Conservation (phyloP, 2,113 vertebrate species). For the Lonchura striata region DNA sequence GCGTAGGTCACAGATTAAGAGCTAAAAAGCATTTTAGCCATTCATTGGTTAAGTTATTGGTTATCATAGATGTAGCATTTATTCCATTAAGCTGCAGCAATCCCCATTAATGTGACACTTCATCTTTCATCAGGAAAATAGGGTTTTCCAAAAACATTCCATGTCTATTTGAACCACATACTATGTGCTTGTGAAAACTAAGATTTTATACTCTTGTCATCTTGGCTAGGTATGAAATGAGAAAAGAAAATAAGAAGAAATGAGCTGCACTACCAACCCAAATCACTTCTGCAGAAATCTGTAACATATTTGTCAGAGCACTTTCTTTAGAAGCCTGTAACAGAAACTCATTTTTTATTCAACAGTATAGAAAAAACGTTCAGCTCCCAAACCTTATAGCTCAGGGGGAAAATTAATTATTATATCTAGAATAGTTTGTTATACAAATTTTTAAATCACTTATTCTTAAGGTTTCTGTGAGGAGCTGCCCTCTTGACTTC, state of each 20-base stretch:
- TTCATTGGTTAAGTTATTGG: background rate
- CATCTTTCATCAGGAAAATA: background rate
- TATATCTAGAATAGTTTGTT: background rate
- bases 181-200: background rate
- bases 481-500: background rate
- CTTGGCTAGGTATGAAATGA: background rate
- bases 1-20: background rate
- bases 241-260: background rate
- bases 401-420: background rate
- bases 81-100: background rate
- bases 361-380: background rate
- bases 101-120: background rate
- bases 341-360: background rate
- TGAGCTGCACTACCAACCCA: background rate
- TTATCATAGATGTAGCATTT: background rate
- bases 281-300: background rate
- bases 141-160: background rate
- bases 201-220: background rate
- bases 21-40: background rate
- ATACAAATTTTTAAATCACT: background rate
- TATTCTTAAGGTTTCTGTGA: background rate
- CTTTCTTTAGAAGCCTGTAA: background rate
- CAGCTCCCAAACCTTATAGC: background rate
- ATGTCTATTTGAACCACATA: fast-evolving
- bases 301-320: background rate